Evolutionary conservation across 2,113 vertebrate species (phyloP), one percentile per base, ranked within the genome.

Genomic region (Syrrhaptes paradoxus): DNA sequence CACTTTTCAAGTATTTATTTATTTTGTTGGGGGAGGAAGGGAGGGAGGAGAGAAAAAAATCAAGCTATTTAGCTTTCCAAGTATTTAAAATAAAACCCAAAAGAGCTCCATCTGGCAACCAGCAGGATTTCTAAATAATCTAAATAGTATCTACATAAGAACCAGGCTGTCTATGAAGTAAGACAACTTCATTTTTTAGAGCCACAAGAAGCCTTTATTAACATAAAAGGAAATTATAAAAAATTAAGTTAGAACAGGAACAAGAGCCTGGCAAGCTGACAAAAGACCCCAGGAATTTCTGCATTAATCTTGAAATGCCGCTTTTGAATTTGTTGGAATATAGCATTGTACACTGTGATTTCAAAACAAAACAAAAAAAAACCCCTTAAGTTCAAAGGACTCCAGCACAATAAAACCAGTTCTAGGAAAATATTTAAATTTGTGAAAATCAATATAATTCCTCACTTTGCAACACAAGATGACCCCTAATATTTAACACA

Each of bases 141-240:
- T 85, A 97, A 96, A 95, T 86, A 90, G 87, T 81, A 96, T 95
- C 95, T 94, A 93, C 87, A 92, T 87, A 94, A 96, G 89, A 94
- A 87, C 89, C 87, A 95, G 86, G 83, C 91, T 78, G 82, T 96
- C 92, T 87, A 52, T 84, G 81, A 86, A 96, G 91, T 85, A 76
- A 73, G 89, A 91, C 86, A 94, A 89, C 74, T 93, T 89, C 74
- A 91, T 95, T 67, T 87, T 81, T 93, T 89, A 96, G 65, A 93
- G 79, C 94, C 93, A 91, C 78, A 74, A 95, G 68, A 93, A 97
- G 70, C 46, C 61, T 91, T 87, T 97, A 94, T 91, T 97, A 95
- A 97, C 95, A 95, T 96, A 95, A 96, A 96, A 96, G 87, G 89
- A 96, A 95, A 97, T 93, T 90, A 91, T 87, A 89, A 96, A 96